Conservation (phyloP, 1,140 invertebrate genomes). For the Drosophila subobscura region DNA sequence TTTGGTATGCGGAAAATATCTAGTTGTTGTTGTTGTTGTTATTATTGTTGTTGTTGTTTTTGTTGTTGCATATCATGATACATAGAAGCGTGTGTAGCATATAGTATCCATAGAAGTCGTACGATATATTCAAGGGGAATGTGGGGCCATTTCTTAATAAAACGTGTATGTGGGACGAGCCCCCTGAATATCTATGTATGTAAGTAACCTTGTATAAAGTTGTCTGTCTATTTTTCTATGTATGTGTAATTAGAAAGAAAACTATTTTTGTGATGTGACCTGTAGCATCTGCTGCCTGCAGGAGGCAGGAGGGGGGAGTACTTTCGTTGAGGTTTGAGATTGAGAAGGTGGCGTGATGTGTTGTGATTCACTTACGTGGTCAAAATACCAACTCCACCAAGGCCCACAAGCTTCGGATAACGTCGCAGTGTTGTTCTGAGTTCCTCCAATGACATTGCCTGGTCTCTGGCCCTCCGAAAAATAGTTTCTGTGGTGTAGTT, state of each 20-base stretch:
- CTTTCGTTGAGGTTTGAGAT: slow-evolving; percentile 9
- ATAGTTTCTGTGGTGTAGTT: slow-evolving; percentile 4
- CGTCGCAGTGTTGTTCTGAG: slow-evolving; percentile 68
- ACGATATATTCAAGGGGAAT: slow-evolving; percentile 25
- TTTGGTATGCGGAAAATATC: slow-evolving; percentile 58
- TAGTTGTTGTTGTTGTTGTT: slow-evolving; percentile 26
- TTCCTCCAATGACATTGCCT: slow-evolving; percentile 76
- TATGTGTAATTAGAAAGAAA: slow-evolving; percentile 10
- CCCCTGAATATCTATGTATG: slow-evolving; percentile 25
- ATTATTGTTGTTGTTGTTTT: slow-evolving; percentile 16
- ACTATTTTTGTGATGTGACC: slow-evolving; percentile 11
- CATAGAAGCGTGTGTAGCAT: neutral
- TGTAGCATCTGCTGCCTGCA: slow-evolving; percentile 15
- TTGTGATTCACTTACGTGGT: slow-evolving; percentile 69
- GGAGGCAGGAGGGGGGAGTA: neutral
- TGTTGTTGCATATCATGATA: neutral
- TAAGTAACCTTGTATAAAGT: slow-evolving; percentile 6
- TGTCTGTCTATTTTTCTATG: neutral
- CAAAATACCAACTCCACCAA: slow-evolving; percentile 73
- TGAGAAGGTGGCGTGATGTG: slow-evolving; percentile 16
- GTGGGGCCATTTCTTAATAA: slow-evolving; percentile 25
- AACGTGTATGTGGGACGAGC: slow-evolving; percentile 32
- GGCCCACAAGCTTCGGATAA: slow-evolving; percentile 72
- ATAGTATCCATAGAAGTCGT: slow-evolving; percentile 35
- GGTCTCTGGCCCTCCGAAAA: slow-evolving; percentile 20